Evolutionary conservation across 1,140 invertebrate genomes (phyloP), one percentile per base, ranked within the genome.

Genomic region (Sycophila sp.): DNA sequence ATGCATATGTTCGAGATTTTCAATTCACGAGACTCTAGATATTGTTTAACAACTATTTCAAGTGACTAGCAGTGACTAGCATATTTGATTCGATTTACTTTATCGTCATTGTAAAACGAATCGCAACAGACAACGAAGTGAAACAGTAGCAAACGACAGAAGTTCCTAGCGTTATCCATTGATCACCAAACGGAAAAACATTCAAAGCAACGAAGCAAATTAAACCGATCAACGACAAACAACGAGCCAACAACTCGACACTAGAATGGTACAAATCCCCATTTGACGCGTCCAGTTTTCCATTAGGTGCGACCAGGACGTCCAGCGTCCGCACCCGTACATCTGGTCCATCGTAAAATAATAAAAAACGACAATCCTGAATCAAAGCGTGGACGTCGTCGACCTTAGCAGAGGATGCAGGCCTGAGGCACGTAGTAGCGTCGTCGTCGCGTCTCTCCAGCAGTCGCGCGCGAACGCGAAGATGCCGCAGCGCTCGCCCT

Each of bases 401-500:
- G 69, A 71, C 62, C 45, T 71, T 32, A 71, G 69, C 69, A 62
- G 69, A 64, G 69, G 69, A 71, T 71, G 69, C 69, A 71, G 53
- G 62, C 60, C 69, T 64, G 69, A 71, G 69, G 69, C 69, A 58
- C 58, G 59, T 24, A 36, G 51, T 56, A 60, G 68, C 68, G 69
- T 58, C 67, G 59, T 32, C 67, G 58, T 62, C 68, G 68, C 68
- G 58, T 45, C 58, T 26, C 58, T 34, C 11, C 68, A 70, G 58
- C 65, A 68, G 65, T 53, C 45, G 67, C 68, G 68, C 59, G 56
- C 69, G 53, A 58, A 71, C 47, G 63, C 73, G 56, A 84, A 85
- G 56, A 90, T 93, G 88, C 93, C 94, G 73, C 94, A 96, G 85
- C 88, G 94, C 75, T 95, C 94, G 73, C 94, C 94, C 17, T 97